These are phyloP conservation scores for Metridium senile DNA, from an alignment of 92 coral and sea anemone species.

Conservation along the genomic window DNA sequence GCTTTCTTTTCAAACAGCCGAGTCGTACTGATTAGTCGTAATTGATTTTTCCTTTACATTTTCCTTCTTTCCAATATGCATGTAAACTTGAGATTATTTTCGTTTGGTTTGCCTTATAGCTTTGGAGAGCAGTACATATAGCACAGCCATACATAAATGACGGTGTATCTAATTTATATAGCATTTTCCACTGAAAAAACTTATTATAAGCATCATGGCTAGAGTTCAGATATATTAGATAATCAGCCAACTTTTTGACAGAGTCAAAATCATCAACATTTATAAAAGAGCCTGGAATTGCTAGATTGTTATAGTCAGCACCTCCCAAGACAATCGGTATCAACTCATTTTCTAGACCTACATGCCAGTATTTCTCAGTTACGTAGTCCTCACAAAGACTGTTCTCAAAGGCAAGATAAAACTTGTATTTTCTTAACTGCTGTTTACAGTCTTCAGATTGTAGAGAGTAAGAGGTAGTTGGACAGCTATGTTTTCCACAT, in stretches of 20 bases:
- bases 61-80: constrained; percentile 37
- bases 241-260: constrained; percentile 29
- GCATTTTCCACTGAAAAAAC: constrained; percentile 44
- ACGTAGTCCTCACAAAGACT: constrained; percentile 46
- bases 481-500: constrained; percentile 43
- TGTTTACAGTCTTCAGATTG: constrained; percentile 33
- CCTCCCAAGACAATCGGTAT: constrained; percentile 59
- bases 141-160: constrained; percentile 51
- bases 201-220: constrained; percentile 46
- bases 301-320: constrained; percentile 31
- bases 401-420: constrained; percentile 62
- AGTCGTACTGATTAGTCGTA: too few species aligned
- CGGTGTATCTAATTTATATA: constrained; percentile 44
- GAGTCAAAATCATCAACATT: constrained; percentile 43
- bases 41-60: constrained; percentile 30
- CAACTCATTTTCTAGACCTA: constrained; percentile 35
- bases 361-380: constrained; percentile 59
- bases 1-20: too few species aligned
- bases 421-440: constrained; percentile 36
- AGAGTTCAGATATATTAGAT: constrained; percentile 32
- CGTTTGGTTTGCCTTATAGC: constrained; percentile 15
- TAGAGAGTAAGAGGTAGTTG: constrained; percentile 15
- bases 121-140: constrained; percentile 45
- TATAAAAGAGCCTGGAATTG: constrained; percentile 39
- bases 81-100: constrained; percentile 32